Base-by-base conservation (phyloP, 2,888 invertebrate genomes). In the Prenolepis imparis region DNA sequence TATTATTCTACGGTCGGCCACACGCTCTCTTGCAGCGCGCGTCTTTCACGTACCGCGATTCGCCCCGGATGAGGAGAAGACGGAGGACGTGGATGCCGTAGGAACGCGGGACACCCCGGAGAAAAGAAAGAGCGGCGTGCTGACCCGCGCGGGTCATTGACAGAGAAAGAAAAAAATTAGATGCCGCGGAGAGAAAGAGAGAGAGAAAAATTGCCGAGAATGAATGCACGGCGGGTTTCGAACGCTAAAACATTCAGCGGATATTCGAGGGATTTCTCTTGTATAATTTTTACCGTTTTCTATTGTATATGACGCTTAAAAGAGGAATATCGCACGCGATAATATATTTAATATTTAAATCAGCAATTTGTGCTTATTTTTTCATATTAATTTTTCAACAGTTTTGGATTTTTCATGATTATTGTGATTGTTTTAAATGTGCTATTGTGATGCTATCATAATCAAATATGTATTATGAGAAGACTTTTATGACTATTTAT, bases 101-200 rank as follows among this genome's bases (percentile, higher is more conserved):
- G 84, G 67, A 82, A 63, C 36, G 64, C 48, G 63, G 64, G 61
- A 85, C 78, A 80, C 78, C 57, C 75, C 18, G 78, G 24, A 72
- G 84, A 81, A 74, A 83, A 73, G 78, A 81, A 80, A 78, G 84
- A 67, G 64, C 66, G 83, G 81, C 85, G 72, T 72, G 88, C 81
- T 90, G 87, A 89, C 89, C 90, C 84, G 61, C 81, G 39, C 77
- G 87, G 89, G 87, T 90, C 88, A 87, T 84, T 87, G 89, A 83
- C 88, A 78, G 85, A 86, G 81, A 72, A 44, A 57, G 59, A 63
- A 52, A 61, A 82, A 77, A 66, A 82, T 57, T 57, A 44, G 66
- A 77, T 3, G 66, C 55, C 57, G 66, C 61, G 55, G 24, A 66
- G 48, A 41, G 5, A 39, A 21, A 28, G 57, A 57, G 70, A 24